Evolutionary conservation across 1,140 invertebrate species (phyloP).

Genomic region (Bradynema listronoti): DNA sequence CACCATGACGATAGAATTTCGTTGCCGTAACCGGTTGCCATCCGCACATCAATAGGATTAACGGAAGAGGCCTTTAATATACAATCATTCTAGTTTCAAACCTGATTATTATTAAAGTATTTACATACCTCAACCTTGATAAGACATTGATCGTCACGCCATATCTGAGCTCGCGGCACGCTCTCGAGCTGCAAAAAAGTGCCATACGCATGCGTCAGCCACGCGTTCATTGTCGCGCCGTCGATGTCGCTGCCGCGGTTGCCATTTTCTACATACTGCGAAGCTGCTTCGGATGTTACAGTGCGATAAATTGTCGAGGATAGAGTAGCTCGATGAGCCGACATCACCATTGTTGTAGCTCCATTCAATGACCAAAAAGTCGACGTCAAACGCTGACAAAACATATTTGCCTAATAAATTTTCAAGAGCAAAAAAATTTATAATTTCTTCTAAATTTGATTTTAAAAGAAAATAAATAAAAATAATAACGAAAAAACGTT

Average conservation of each 20-base stretch:
- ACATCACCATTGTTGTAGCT: neutral
- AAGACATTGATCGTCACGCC: conserved; percentile 33
- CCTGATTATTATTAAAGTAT: neutral
- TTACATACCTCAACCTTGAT: conserved; percentile 45
- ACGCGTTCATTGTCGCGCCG: conserved; percentile 27
- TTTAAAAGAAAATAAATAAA: too few species aligned
- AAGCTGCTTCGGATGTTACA: neutral
- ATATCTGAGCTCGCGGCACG: conserved; percentile 29
- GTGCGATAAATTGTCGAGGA: neutral
- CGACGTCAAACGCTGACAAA: neutral
- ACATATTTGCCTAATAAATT: neutral
- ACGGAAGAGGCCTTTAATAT: conserved; percentile 71
- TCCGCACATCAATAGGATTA: conserved; percentile 82
- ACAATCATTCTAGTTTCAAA: neutral
- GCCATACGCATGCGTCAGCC: conserved; percentile 28
- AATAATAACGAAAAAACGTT: too few species aligned
- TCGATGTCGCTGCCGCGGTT: too few species aligned
- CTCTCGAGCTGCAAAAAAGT: conserved; percentile 8
- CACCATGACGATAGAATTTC: conserved; percentile 61
- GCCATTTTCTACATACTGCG: too few species aligned
- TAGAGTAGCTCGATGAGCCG: neutral
- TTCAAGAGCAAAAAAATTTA: too few species aligned
- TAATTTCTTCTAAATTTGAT: too few species aligned
- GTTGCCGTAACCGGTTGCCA: conserved; percentile 73
- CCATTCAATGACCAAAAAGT: neutral